Base-by-base conservation (phyloP, 2,113 vertebrate species). In the Stomatorhinus ivindoensis region DNA sequence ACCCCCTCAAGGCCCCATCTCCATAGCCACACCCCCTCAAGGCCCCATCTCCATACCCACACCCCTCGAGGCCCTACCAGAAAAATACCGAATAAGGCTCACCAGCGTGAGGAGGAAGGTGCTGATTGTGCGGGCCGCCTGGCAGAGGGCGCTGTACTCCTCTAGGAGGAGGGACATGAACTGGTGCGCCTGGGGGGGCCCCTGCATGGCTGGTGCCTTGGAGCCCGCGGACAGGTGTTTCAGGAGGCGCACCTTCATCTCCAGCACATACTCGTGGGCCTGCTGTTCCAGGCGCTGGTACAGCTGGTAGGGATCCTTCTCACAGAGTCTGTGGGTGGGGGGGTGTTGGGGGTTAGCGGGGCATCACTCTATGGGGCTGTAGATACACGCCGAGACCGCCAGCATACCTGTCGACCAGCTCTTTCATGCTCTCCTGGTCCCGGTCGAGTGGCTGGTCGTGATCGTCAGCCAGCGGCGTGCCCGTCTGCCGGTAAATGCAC, bases 31-130 rank as follows among this genome's bases (percentile, higher is more conserved):
- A 13, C 65, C 35, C 31, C 39, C n/a, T 46, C 2, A 2, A 83
- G 80, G 21, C 42, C 42, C n/a, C n/a, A n/a, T n/a, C n/a, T n/a
- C n/a, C n/a, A n/a, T n/a, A n/a, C n/a, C n/a, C n/a, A n/a, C n/a
- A n/a, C n/a, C n/a, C n/a, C n/a, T n/a, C n/a, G n/a, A n/a, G n/a
- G n/a, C n/a, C 17, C 85, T 11, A 86, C 47, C 24, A 13, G 24
- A n/a, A 13, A 11, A 27, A 17, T 5, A 27, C 2, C 11, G 24
- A 48, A 17, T 4, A 9, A 53, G 80, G 93, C 98, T 95, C 90
- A 99, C 98, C 98, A 99, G 96, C 51, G 98, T 99, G 94, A 98
- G 95, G 4, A 99, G 97, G 93, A 99, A 99, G 92, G 97, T 95
- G 96, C 98, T 98, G 95, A 99, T 98, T 93, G 97, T 98, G 94